Evolutionary conservation across 2,888 invertebrate species (phyloP).

Genomic region (Synanthedon tipuliformis): DNA sequence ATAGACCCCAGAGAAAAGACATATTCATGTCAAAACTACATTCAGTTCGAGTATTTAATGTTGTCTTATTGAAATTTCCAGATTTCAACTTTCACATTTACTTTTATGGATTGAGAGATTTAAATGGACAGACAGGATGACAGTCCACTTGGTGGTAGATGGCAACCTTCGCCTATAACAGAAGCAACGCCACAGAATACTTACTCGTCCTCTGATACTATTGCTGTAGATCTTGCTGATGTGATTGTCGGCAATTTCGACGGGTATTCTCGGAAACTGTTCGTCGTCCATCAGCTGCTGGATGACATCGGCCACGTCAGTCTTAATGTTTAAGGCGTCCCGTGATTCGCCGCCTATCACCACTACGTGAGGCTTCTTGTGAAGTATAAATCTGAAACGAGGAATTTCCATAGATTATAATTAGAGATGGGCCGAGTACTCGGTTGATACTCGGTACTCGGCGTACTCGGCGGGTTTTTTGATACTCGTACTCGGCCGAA

Average conservation of each 20-base stretch:
- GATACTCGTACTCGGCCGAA: too few relatives aligned
- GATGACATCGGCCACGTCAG: conserved; percentile 81
- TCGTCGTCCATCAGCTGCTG: conserved; percentile 83
- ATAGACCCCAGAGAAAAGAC: too few relatives aligned
- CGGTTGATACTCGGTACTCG: too few relatives aligned
- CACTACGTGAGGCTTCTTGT: conserved; percentile 94
- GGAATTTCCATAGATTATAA: too few relatives aligned
- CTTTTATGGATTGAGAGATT: background rate
- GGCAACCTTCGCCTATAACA: too few relatives aligned
- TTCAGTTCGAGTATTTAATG: too few relatives aligned
- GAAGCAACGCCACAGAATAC: conserved; percentile 9
- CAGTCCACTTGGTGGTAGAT: too few relatives aligned
- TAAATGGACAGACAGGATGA: too few relatives aligned
- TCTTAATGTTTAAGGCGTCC: conserved; percentile 84
- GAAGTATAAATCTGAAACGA: conserved; percentile 79
- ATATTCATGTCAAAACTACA: too few relatives aligned
- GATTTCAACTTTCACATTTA: background rate
- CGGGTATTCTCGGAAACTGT: conserved; percentile 86
- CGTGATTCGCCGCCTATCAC: conserved; percentile 92
- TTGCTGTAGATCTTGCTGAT: conserved; percentile 92
- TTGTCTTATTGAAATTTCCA: background rate
- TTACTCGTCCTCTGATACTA: conserved; percentile 83
- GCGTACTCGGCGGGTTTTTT: too few relatives aligned
- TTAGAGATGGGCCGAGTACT: too few relatives aligned
- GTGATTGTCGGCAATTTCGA: conserved; percentile 95